Base-by-base conservation (phyloP, 1,140 invertebrate species). In the Theocolax elegans region DNA sequence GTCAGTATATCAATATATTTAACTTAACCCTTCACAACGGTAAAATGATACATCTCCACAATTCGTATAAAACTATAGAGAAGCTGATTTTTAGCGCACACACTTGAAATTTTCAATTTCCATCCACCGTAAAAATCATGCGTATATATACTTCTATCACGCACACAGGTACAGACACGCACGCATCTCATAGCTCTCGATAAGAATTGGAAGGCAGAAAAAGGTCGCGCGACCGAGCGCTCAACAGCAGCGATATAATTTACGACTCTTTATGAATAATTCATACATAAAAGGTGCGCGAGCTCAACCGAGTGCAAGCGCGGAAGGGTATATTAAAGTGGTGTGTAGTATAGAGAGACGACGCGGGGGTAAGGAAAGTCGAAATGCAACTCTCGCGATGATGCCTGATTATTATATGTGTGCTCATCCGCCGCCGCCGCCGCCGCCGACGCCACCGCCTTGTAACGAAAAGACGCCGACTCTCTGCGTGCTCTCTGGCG, bases 201-300 rank as follows among this genome's bases (percentile, higher is more conserved):
- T 54, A 31, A 54, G 51, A n/a, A n/a, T n/a, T n/a, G n/a, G 1
- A 1, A 1, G 15, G 29, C 25, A 54, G 15, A 54, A 54, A 54
- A 17, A 17, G 21, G 17, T 23, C 46, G 29, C 15, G n/a, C 29
- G 44, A n/a, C 8, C 23, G 59, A 9, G 17, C n/a, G 31, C 42
- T 13, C 42, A 6, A 35, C 10, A 35, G 10, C 31, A 17, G 1
- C 21, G 40, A 58, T 67, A 35, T 67, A 67, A 67, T 58, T 67
- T 58, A 67, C 65, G 29, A 9, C 54, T 58, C 21, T 54, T 21
- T 58, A 56, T 67, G 40, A 67, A 67, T 56, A 46, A 67, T 67
- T 67, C 51, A 58, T 67, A 46, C 9, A 12, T 9, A 15, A 10
- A 19, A 17, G 23, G 27, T 25, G 23, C 6, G 15, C 27, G 19